These are phyloP conservation scores for Loris lydekkerianus DNA, from an alignment of 2,797 vertebrate genomes.

Conservation along the genomic window DNA sequence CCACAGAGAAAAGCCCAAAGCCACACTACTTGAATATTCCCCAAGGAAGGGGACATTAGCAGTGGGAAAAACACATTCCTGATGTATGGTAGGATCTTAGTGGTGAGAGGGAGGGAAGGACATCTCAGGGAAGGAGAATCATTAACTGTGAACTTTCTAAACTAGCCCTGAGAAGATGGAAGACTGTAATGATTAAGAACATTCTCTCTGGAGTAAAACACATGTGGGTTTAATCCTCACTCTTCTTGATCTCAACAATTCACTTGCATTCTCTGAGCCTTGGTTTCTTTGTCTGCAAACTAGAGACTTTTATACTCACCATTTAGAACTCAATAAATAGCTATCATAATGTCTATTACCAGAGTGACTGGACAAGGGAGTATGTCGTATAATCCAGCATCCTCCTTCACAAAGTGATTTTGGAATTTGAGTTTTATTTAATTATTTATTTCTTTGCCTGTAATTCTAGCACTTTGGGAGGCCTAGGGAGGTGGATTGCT, in stretches of 20 bases:
- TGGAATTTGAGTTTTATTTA: slow-evolving; percentile 34
- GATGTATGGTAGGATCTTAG: neutral
- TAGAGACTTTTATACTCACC: neutral
- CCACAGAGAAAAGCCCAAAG: neutral
- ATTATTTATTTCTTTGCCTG: neutral
- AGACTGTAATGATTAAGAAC: neutral
- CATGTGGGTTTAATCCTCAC: neutral
- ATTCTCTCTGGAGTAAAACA: neutral
- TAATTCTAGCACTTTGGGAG: no score
- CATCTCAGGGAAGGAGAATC: neutral
- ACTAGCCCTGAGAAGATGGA: neutral
- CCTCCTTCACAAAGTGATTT: neutral
- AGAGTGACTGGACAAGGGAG: neutral
- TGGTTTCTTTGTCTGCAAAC: neutral
- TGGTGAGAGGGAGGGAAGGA: neutral
- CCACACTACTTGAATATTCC: neutral
- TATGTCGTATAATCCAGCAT: neutral
- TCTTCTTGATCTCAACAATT: neutral
- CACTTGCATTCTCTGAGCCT: neutral
- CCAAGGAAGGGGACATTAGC: neutral
- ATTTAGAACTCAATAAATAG: slow-evolving; percentile 1
- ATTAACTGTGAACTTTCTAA: neutral
- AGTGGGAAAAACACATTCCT: neutral
- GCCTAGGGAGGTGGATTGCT: no score
- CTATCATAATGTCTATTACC: neutral